Conservation (phyloP, 2,113 vertebrate species). For the Rhinolophus ferrumequinum region DNA sequence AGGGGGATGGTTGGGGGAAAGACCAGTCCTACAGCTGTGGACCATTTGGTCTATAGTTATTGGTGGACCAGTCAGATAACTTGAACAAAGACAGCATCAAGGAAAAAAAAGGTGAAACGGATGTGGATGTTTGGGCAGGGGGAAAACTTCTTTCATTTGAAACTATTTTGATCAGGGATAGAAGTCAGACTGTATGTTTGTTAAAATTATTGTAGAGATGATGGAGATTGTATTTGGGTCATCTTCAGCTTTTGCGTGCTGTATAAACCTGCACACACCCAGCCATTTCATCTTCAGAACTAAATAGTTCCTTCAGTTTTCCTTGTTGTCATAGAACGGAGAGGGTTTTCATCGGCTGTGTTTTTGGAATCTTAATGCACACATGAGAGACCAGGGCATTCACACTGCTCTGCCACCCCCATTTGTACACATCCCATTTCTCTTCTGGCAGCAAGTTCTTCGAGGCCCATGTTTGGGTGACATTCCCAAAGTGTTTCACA, state of each 20-base stretch:
- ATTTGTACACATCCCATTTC: accelerated
- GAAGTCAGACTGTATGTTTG: neutral
- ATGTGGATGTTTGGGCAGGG: neutral
- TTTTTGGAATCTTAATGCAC: neutral
- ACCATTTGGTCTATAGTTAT: neutral
- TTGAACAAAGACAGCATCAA: neutral
- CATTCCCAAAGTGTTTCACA: slow-evolving; percentile 66
- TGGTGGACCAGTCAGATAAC: neutral
- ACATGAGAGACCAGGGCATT: neutral
- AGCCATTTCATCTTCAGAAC: neutral
- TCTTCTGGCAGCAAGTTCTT: slow-evolving; percentile 62
- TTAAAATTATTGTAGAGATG: neutral
- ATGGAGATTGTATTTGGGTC: neutral
- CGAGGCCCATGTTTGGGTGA: slow-evolving; percentile 41
- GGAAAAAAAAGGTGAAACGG: neutral
- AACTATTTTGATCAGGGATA: neutral
- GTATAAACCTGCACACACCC: accelerated
- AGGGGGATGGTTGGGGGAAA: neutral
- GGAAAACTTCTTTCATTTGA: neutral
- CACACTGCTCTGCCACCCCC: neutral
- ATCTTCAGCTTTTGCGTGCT: neutral
- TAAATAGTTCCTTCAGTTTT: neutral
- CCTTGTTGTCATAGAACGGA: accelerated
- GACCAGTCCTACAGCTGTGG: neutral
- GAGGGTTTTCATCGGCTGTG: neutral